Evolutionary conservation across 2,113 vertebrate species (phyloP), one percentile per base, ranked within the genome.

Genomic region (Erpornis zantholeuca): DNA sequence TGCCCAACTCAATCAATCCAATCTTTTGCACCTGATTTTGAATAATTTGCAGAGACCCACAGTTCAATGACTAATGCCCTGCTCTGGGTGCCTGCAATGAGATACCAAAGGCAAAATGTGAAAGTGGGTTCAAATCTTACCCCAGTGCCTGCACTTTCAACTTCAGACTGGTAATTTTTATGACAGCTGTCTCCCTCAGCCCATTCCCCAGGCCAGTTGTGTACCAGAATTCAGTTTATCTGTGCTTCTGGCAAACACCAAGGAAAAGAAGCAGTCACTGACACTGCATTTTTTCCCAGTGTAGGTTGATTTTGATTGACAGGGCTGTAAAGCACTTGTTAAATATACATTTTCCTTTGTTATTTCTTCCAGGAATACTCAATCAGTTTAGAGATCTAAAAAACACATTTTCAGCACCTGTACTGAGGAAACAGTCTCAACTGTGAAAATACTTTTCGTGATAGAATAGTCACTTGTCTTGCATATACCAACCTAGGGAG

Each of bases 221-320:
- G 70, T 50, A 36, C 61, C 69, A 42, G 63, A 61, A 7, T 45
- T 86, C 38, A 42, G 29, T 56, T 84, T 69, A 56, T 75, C 65
- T 22, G 7, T 75, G 66, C 72, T 86, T 85, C 75, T 88, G 92
- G 60, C 59, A 88, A 71, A 44, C 44, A 56, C 47, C 22, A 38
- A 68, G 38, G 68, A 64, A 52, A 95, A 70, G 80, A 24, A 92
- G 13, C 42, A 70, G 71, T 57, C 76, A 40, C 38, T 25, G 35
- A 63, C 64, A 44, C 23, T 10, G 23, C 28, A 14, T 86, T 95
- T 92, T 76, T 68, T n/a, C 33, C 68, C 9, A 25, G 4, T 38
- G 42, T 63, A 59, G 42, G 24, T 42, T 59, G 56, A 50, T 93
- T 90, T 92, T 86, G 88, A 95, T 64, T 93, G 94, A 83, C 92